These are phyloP conservation scores for Recurvirostra avosetta DNA, from an alignment of 2,113 vertebrate genomes.

Conservation along the genomic window DNA sequence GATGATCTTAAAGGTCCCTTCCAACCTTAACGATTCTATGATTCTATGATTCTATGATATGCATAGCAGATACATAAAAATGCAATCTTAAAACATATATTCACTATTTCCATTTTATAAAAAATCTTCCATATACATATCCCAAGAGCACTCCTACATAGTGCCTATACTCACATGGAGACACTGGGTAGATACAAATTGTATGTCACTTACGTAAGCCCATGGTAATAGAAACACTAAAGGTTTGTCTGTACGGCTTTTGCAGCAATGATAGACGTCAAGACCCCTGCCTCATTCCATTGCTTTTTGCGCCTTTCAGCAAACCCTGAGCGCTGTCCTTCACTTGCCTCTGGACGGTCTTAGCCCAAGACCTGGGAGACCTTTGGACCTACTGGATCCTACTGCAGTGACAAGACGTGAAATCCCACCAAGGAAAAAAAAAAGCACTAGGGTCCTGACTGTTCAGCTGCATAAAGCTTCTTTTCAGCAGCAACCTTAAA, in stretches of 20 bases:
- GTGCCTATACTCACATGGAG: not conserved
- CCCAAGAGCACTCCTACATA: not conserved
- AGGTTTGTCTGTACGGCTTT: not conserved
- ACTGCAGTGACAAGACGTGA: not conserved
- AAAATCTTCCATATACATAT: accelerated
- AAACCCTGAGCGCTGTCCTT: accelerated
- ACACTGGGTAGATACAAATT: not conserved
- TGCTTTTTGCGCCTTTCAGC: not conserved
- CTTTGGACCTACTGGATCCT: not conserved
- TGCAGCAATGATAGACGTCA: not conserved
- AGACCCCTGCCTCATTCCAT: not conserved
- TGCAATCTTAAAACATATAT: not conserved
- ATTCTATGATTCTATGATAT: too few species aligned
- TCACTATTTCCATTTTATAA: not conserved
- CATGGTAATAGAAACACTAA: not conserved
- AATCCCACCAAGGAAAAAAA: not conserved
- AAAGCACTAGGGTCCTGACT: not conserved
- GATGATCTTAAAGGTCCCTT: too few species aligned
- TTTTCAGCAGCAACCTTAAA: not conserved
- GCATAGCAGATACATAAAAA: not conserved
- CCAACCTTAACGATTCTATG: too few species aligned
- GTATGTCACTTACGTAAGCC: not conserved
- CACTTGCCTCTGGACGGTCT: not conserved
- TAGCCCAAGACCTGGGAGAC: not conserved
- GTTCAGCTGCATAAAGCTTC: not conserved